Base-by-base conservation (phyloP, 2,888 invertebrate genomes). In the Helicoverpa assulta region DNA sequence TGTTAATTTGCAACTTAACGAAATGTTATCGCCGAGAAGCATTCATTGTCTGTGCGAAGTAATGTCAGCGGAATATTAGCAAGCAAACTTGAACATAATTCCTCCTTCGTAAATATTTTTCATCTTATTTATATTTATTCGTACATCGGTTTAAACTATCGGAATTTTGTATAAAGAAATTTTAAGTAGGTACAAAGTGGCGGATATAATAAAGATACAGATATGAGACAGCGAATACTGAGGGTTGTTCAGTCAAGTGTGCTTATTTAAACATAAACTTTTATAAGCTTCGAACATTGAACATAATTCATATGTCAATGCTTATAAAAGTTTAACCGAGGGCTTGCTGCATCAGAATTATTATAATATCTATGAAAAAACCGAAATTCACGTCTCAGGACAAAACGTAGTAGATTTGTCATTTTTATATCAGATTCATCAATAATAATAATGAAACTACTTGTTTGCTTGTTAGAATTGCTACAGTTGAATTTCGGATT, bases 21-120 rank as follows among this genome's bases (percentile, higher is more conserved):
- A 69, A 63, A 79, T 58, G 60, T 71, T 73, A 78, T 78, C 59
- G 40, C 53, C 55, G 67, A 61, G 29, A 55, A 57, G 73, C 72
- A 83, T 75, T 80, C 78, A 81, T 80, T 77, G 80, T 78, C 57
- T 69, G 54, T 29, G 53, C 58, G 21, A 62, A 60, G 60, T 10
- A 67, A 72, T 26, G 63, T 81, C 55, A 67, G 40, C 55, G 21
- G 51, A 68, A 78, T 60, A 29, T 68, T 63, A 75, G 55, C 62
- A 26, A 61, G 69, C 65, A 62, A 70, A 72, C 74, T 72, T 74
- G 74, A 63, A 52, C 18, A 59, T 58, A 61, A 53, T 40, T 21
- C 43, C 29, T 69, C 4, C 37, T 37, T 50, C 16, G 12, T 40
- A 51, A 63, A 21, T 8, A 16, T 67, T 60, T 21, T 47, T 40